phyloP scores from a whole-genome alignment of 2,888 invertebrate genomes.

The Notodonta ziczac region DNA sequence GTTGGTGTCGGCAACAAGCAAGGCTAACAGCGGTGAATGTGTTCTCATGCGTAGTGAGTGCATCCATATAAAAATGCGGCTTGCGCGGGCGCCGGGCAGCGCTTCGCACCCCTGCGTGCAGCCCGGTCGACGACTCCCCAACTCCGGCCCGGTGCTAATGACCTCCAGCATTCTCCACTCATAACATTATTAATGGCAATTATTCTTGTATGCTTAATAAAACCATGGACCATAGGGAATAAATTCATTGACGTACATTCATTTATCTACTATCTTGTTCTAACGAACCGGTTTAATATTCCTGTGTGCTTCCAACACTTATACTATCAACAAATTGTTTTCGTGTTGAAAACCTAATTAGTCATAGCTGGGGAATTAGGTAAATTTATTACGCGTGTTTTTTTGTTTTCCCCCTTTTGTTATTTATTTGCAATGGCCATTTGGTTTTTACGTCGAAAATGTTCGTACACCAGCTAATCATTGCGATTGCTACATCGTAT shows the following conservation, averaged over 20 bases:
- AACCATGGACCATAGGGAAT: constrained; percentile 5
- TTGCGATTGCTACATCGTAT: constrained; percentile 11
- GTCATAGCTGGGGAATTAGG: constrained; percentile 7
- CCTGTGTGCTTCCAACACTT: background rate
- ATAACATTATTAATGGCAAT: constrained; percentile 56
- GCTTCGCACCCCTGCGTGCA: constrained; percentile 60
- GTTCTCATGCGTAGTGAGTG: constrained; percentile 23
- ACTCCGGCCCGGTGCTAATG: constrained; percentile 67
- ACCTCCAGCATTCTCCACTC: constrained; percentile 64
- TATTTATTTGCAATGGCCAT: constrained; percentile 9
- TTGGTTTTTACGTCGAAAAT: constrained; percentile 7
- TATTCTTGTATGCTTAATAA: constrained; percentile 43
- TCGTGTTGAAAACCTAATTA: constrained; percentile 6
- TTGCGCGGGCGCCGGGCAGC: constrained; percentile 45
- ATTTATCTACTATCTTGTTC: constrained; percentile 1
- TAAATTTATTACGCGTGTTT: constrained; percentile 10
- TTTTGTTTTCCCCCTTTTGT: constrained; percentile 11
- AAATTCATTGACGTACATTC: background rate
- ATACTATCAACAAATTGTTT: background rate
- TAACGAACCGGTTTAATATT: background rate
- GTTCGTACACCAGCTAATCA: constrained; percentile 7
- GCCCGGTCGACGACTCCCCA: constrained; percentile 76
- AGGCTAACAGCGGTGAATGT: constrained; percentile 19
- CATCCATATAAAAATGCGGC: constrained; percentile 34
- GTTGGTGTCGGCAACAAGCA: background rate